Base-by-base conservation (phyloP, 2,888 invertebrate genomes). In the Rotaria sp. region DNA sequence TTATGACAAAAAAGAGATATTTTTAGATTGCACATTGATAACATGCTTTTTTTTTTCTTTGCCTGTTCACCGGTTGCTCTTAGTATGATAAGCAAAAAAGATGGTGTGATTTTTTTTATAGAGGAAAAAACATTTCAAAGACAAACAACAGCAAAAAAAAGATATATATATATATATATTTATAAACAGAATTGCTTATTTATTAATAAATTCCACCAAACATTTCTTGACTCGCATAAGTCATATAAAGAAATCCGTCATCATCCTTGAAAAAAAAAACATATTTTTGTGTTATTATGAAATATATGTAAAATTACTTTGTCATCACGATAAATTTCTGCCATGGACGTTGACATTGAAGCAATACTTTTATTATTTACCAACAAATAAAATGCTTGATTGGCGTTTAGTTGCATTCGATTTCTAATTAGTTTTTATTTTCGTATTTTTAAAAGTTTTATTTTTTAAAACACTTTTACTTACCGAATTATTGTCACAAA, bases 241-340 rank as follows among this genome's bases (percentile, higher is more conserved):
- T 95, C 89, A 96, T 94, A 90, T 96, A 95, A 0, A 96, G 93
- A 90, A 95, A 96, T 0, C 96, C 96, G 90, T 96, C 96, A 52
- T 94, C 94, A 88, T 94, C 94, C 84, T 94, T 30, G 1, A 59
- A 24, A 26, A 26, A 26, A 15, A 26, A 26, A 55, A 55, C 1
- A 26, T 93, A 26, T 24, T 52, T 45, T 45, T 8, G 11, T 50
- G 15, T 50, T 18, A 18, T 50, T 18, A 67, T 38, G 7, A 67
- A 30, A 21, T 67, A 35, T 30, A 7, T 7, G 11, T 35, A 4
- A 35, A 67, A 67, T 35, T 67, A 67, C 67, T 80, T 80, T 84
- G 89, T 94, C 93, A 87, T 94, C 93, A 59, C 93, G 93, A 91
- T 96, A 95, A 0, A 95, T 93, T 91, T 96, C 95, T 0, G 94